These are phyloP conservation scores for Pardosa pseudoannulata DNA, from an alignment of 2,888 invertebrate species.

Conservation along the genomic window DNA sequence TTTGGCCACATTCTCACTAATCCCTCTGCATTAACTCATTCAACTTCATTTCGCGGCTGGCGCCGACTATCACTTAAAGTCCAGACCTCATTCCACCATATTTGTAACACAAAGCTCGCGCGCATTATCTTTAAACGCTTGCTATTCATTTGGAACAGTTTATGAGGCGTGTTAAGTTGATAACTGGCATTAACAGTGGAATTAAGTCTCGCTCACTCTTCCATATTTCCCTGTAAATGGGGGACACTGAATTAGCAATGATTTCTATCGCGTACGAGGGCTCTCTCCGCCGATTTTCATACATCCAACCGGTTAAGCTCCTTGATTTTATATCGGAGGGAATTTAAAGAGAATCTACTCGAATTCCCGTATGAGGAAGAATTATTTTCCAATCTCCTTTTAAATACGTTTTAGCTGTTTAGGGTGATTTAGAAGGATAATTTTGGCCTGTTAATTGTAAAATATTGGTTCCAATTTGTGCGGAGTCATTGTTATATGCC, in stretches of 20 bases:
- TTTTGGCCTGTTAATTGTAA: no score
- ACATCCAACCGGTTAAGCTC: not conserved
- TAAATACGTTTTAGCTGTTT: no score
- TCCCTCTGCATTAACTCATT: not conserved
- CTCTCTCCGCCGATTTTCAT: not conserved
- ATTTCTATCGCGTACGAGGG: constrained; percentile 19
- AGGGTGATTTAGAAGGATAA: no score
- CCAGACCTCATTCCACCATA: not conserved
- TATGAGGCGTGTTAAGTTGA: constrained; percentile 61
- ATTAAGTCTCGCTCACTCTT: constrained; percentile 18
- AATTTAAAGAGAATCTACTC: constrained; percentile 13
- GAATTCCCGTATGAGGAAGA: no score
- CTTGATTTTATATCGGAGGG: constrained; percentile 2
- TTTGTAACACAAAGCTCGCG: constrained; percentile 16
- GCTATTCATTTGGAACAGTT: constrained; percentile 44
- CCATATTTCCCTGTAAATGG: not conserved
- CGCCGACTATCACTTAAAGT: not conserved
- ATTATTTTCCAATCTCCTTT: no score
- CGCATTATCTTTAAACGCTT: constrained; percentile 40
- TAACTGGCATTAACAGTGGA: constrained; percentile 23
- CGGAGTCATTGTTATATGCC: no score
- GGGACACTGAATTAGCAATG: constrained; percentile 16
- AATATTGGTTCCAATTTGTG: no score
- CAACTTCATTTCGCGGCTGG: not conserved
- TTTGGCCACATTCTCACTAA: not conserved